A percentile compares a stretch with the other conserved stretches of the same genome.
These are phyloP conservation scores for Drosophila diplacantha DNA, from an alignment of 2,888 invertebrate species.

Conservation along the genomic window DNA sequence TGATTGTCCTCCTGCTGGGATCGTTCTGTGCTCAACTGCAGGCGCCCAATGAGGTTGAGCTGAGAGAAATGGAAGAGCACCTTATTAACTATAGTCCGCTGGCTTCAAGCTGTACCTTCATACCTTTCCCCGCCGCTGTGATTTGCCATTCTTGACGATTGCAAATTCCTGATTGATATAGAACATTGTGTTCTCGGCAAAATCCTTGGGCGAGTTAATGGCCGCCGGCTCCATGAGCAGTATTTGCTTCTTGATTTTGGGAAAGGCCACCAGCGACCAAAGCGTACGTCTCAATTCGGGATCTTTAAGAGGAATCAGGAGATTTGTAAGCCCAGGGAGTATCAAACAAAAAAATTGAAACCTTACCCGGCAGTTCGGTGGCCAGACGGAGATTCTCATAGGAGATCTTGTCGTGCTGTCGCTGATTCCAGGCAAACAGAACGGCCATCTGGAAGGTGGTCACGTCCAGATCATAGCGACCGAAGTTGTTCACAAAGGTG, in stretches of 20 bases:
- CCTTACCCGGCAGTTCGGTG: constrained; percentile 90
- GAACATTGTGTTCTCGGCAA: constrained; percentile 93
- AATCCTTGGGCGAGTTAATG: constrained; percentile 94
- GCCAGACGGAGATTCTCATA: constrained; percentile 97
- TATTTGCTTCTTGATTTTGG: constrained; percentile 95
- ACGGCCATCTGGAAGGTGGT: constrained; percentile 99
- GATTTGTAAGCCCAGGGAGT: not conserved
- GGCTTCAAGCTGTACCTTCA: not conserved
- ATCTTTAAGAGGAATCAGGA: constrained; percentile 78
- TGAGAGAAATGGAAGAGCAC: constrained; percentile 52
- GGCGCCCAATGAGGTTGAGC: constrained; percentile 95
- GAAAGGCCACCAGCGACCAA: constrained; percentile 97
- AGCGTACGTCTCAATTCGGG: constrained; percentile 95
- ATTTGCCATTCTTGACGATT: constrained; percentile 94
- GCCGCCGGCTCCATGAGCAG: constrained; percentile 86
- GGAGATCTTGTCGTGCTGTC: constrained; percentile 94
- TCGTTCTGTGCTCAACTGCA: constrained; percentile 96
- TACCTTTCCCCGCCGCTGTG: constrained; percentile 94
- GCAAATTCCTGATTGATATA: constrained; percentile 99
- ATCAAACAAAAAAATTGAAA: no score
- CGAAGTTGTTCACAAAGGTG: constrained; percentile 93
- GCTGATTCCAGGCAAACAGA: constrained; percentile 98
- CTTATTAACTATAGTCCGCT: not conserved
- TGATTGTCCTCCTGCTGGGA: constrained; percentile 98
- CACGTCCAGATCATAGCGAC: constrained; percentile 97